Percentiles rank a stretch among this genome's conserved stretches.
phyloP scores from a whole-genome alignment of 2,888 invertebrate species.

The Gandaritis pyraliata region DNA sequence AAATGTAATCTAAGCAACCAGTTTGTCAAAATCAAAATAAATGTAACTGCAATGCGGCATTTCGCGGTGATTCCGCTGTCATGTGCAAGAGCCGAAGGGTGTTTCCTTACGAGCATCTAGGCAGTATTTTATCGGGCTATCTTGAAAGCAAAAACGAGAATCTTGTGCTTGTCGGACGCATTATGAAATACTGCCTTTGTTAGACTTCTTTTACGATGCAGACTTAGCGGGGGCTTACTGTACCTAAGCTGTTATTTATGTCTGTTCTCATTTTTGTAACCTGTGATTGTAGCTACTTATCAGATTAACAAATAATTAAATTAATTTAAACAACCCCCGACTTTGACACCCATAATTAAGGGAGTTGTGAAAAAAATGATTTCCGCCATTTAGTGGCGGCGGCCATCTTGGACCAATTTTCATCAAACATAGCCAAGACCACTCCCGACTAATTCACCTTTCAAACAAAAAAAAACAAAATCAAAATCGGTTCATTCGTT shows the following conservation, averaged over 20 bases:
- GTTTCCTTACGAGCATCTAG: slow-evolving; percentile 48
- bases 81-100: slow-evolving; percentile 33
- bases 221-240: slow-evolving; percentile 5
- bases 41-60: slow-evolving; percentile 4
- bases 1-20: too few species aligned
- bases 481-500: too few species aligned
- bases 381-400: too few species aligned
- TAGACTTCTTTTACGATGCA: slow-evolving; percentile 14
- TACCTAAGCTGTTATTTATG: slow-evolving; percentile 5
- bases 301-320: too few species aligned
- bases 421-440: too few species aligned
- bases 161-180: slow-evolving; percentile 48
- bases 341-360: too few species aligned
- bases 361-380: too few species aligned
- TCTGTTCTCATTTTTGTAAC: neutral
- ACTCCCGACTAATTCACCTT: too few species aligned
- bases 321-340: too few species aligned
- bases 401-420: too few species aligned
- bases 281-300: neutral
- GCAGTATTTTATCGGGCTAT: slow-evolving; percentile 57
- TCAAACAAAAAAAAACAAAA: too few species aligned
- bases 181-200: slow-evolving; percentile 51
- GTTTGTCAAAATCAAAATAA: neutral
- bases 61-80: neutral
- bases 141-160: slow-evolving; percentile 49